These are phyloP conservation scores for Boulengeromyrus knoepffleri DNA, from an alignment of 2,113 vertebrate genomes.

Conservation along the genomic window DNA sequence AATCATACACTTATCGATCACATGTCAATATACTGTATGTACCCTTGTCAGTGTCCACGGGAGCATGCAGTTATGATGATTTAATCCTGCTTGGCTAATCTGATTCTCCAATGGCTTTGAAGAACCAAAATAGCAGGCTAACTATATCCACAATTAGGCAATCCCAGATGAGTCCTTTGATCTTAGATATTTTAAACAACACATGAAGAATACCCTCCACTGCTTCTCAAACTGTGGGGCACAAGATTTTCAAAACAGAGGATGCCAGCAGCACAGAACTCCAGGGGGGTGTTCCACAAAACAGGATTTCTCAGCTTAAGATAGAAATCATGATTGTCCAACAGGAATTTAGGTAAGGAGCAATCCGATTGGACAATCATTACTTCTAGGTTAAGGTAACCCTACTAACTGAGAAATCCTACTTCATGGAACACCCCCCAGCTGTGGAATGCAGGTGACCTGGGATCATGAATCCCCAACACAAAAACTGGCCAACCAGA, in stretches of 20 bases:
- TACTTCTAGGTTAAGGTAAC: background rate
- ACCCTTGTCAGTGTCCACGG: background rate
- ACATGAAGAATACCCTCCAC: background rate
- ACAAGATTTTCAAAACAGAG: background rate
- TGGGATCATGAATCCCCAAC: background rate
- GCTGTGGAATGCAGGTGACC: background rate
- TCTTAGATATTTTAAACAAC: background rate
- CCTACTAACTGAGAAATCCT: background rate
- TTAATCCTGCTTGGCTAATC: background rate
- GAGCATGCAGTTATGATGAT: background rate
- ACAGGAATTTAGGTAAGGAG: background rate
- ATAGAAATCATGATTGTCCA: background rate
- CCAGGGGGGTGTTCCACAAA: background rate
- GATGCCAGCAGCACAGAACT: background rate
- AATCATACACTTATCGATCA: background rate
- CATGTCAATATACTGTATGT: background rate
- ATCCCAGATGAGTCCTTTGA: background rate
- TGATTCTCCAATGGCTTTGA: background rate
- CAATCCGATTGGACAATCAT: background rate
- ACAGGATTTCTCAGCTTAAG: background rate
- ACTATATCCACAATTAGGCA: background rate
- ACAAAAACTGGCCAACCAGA: background rate
- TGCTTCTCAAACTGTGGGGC: background rate
- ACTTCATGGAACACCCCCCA: background rate
- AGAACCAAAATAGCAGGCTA: background rate